These are phyloP conservation scores for Cebidichthys violaceus DNA, from an alignment of 2,113 vertebrate species.

Conservation along the genomic window DNA sequence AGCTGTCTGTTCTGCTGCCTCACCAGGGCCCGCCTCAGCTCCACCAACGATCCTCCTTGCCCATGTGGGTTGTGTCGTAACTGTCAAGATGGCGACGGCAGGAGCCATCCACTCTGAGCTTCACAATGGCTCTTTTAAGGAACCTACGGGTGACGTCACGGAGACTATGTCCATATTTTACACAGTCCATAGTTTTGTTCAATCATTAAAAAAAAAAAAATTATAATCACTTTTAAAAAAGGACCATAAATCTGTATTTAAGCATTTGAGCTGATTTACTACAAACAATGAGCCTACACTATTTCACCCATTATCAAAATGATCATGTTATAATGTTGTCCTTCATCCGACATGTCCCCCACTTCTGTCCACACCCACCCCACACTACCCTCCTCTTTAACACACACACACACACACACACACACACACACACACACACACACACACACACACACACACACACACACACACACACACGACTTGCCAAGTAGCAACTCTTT, in stretches of 20 bases:
- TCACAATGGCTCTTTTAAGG: background rate
- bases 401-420: no score
- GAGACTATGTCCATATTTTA: background rate
- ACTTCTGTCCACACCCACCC: background rate
- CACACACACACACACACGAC: background rate
- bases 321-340: background rate
- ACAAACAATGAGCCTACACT: background rate
- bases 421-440: no score
- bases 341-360: background rate
- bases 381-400: background rate
- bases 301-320: background rate
- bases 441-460: no score
- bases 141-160: background rate
- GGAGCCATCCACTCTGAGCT: no score
- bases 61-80: background rate
- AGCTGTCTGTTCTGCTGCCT: background rate
- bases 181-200: background rate
- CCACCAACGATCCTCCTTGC: background rate
- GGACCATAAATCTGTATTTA: background rate
- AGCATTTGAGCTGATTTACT: background rate
- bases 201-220: background rate
- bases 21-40: background rate
- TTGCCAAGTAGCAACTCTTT: conserved; percentile 7
- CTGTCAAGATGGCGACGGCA: no score
- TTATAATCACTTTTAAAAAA: background rate